phyloP scores from a whole-genome alignment of 2,113 vertebrate species.

The Globicephala melas region DNA sequence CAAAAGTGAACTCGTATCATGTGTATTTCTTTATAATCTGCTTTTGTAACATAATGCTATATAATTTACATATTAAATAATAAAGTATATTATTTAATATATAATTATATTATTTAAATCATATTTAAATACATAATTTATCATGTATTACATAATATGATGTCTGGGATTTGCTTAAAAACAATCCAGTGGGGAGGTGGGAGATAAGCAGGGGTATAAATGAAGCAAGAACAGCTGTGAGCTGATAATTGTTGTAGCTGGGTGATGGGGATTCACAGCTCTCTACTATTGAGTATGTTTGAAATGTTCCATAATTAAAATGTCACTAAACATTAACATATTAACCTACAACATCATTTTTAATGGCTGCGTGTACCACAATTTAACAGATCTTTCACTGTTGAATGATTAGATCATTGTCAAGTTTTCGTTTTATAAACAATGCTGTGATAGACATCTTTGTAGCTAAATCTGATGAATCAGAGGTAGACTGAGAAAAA shows the following conservation, averaged over 20 bases:
- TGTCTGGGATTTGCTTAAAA: not conserved
- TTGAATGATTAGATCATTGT: not conserved
- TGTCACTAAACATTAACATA: not conserved
- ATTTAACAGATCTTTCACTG: not conserved
- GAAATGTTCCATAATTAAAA: constrained; percentile 3
- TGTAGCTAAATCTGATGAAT: not conserved
- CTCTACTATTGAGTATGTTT: not conserved
- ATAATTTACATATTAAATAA: not conserved
- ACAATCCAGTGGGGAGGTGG: not conserved
- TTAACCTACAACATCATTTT: not conserved
- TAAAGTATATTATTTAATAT: not conserved
- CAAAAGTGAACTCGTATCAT: not conserved
- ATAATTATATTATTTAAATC: not conserved
- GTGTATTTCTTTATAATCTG: not conserved
- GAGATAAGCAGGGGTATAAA: not conserved
- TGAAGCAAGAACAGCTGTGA: not conserved
- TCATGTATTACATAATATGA: not conserved
- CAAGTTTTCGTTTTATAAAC: constrained; percentile 18
- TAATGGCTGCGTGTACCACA: not conserved
- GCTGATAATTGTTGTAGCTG: not conserved
- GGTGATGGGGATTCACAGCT: not conserved
- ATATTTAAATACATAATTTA: not conserved
- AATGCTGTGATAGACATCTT: not conserved
- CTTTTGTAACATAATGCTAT: not conserved
- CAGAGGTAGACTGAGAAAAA: not conserved